Evolutionary conservation across 2,113 vertebrate species (phyloP), one percentile per base, ranked within the genome.

Genomic region (Illadopsis cleaveri): DNA sequence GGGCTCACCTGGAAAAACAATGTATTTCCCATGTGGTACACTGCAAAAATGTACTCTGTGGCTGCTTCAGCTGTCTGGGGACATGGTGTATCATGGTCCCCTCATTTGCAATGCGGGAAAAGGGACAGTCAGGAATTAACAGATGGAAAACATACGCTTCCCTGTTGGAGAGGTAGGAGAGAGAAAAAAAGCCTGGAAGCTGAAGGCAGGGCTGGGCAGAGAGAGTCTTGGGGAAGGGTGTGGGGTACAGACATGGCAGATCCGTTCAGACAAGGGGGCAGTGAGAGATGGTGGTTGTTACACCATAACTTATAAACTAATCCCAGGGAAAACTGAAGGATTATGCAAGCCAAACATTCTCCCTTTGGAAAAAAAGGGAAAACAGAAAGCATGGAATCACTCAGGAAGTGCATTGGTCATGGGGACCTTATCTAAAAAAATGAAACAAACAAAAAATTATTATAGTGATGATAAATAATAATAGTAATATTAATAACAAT

Each of bases 201-300:
- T 93, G 60, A 93, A 93, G 66, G 62, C 54, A 96, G 54, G 50
- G 27, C 15, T 76, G 70, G 44, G 53, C 44, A 61, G 7, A 75
- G 79, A 85, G 71, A 53, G 42, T 62, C 66, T 11, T 14, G 38
- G 54, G 85, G 48, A 94, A 90, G n/a, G 44, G 11, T 38, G 20
- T 51, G 40, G 44, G 71, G n/a, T 60, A 86, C 57, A 91, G 30
- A 88, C 85, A 96, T 64, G 85, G 79, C 69, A 93, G 71, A 94
- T 86, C 44, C 0, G 2, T 92, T 88, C 91, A 93, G 75, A 95
- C 91, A 94, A 84, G 81, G 47, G n/a, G 31, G 56, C 30, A 35
- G 37, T 37, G n/a, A 86, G 78, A 91, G 42, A 65, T 53, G 51
- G 44, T 77, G 47, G 11, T 10, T 75, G n/a, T 56, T 10, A 1